Conservation (phyloP, 2,113 vertebrate genomes). For the Athene cunicularia region DNA sequence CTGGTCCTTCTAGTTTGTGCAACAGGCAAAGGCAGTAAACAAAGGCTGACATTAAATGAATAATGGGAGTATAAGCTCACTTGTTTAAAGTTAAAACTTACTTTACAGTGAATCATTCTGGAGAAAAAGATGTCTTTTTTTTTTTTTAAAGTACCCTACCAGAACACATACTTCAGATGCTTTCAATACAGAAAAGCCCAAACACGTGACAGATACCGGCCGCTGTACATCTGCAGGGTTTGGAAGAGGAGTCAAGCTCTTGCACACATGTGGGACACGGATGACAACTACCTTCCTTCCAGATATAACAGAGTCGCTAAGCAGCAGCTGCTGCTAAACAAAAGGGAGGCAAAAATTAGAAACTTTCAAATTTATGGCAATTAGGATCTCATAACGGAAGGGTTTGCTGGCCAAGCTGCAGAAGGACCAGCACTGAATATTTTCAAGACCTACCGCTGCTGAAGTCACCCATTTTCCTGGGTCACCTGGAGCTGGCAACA, state of each 20-base stretch:
- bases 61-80: not conserved
- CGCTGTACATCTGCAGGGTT: not conserved
- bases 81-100: not conserved
- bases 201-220: rapidly evolving
- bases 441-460: not conserved
- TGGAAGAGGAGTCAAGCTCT: not conserved
- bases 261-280: rapidly evolving
- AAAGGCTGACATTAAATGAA: not conserved
- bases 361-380: not conserved
- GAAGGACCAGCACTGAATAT: not conserved
- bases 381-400: not conserved
- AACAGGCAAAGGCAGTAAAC: not conserved
- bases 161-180: not conserved
- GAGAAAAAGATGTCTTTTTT: not conserved
- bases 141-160: not conserved
- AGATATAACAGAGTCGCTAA: not conserved
- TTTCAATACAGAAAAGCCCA: not conserved
- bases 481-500: not conserved
- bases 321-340: not conserved
- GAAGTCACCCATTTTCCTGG: not conserved
- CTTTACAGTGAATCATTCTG: slow-evolving; percentile 24
- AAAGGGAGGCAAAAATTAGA: not conserved
- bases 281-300: not conserved
- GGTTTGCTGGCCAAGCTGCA: not conserved
- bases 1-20: slow-evolving; percentile 26